phyloP scores from a whole-genome alignment of 2,888 invertebrate species.

The Torymus tubicola region DNA sequence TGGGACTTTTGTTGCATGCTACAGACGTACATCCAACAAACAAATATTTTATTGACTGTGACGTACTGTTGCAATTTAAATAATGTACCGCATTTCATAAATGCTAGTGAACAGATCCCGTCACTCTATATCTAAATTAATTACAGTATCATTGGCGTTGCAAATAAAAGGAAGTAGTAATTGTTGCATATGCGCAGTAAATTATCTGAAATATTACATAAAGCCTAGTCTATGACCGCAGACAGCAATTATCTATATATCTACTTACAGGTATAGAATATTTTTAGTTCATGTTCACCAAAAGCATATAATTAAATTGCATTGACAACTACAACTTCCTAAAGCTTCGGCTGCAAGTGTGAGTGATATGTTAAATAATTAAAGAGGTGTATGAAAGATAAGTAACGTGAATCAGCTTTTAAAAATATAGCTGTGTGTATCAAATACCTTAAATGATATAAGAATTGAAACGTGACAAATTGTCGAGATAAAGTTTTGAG shows the following conservation, averaged over 20 bases:
- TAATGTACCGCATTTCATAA: conserved; percentile 54
- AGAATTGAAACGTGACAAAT: conserved; percentile 31
- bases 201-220: conserved; percentile 40
- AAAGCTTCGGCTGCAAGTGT: conserved; percentile 35
- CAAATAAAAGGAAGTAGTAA: conserved; percentile 39
- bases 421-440: conserved; percentile 28
- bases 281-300: conserved; percentile 22
- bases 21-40: conserved; percentile 14
- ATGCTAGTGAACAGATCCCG: conserved; percentile 50
- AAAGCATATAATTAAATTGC: conserved; percentile 7
- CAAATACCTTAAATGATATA: conserved; percentile 16
- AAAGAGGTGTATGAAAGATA: conserved; percentile 20
- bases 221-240: conserved; percentile 50
- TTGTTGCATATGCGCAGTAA: conserved; percentile 40
- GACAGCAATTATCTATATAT: conserved; percentile 26
- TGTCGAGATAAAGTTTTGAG: conserved; percentile 22
- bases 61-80: conserved; percentile 42
- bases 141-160: conserved; percentile 35
- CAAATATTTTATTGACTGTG: conserved; percentile 44
- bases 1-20: conserved; percentile 14
- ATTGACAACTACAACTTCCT: conserved; percentile 51
- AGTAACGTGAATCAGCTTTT: conserved; percentile 37
- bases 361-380: conserved; percentile 31
- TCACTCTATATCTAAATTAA: conserved; percentile 46
- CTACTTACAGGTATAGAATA: conserved; percentile 26